These are phyloP conservation scores for Sus scrofa DNA, from an alignment of 2,113 vertebrate genomes.

Conservation along the genomic window DNA sequence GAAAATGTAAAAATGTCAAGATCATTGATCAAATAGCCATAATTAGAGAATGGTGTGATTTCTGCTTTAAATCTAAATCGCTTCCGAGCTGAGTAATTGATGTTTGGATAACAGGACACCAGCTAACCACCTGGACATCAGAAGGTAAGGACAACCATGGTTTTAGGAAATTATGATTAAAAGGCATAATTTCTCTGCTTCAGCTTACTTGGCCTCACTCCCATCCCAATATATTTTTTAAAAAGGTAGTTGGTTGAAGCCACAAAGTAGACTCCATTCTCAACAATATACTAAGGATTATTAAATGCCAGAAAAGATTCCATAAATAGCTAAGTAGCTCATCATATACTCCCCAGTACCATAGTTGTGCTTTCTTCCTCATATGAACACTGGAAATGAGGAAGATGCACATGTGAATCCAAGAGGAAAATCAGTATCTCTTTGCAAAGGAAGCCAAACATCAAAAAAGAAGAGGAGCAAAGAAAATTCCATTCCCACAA, in stretches of 20 bases:
- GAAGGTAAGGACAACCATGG: conserved; percentile 22
- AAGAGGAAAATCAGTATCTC: background rate
- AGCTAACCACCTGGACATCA: conserved; percentile 30
- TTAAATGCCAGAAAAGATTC: background rate
- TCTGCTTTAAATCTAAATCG: conserved; percentile 75
- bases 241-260: background rate
- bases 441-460: background rate
- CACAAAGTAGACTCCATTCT: background rate
- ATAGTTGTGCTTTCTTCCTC: background rate
- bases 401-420: background rate
- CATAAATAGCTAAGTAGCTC: background rate
- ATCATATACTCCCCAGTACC: background rate
- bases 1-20: conserved; percentile 83
- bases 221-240: background rate
- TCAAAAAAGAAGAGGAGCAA: background rate
- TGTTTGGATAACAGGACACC: conserved; percentile 60
- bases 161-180: conserved; percentile 57
- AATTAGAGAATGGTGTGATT: conserved; percentile 73
- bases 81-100: conserved; percentile 54
- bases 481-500: background rate
- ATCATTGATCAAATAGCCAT: conserved; percentile 74
- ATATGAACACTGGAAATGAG: background rate
- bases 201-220: conserved; percentile 1
- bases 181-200: conserved; percentile 34
- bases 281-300: background rate